Base-by-base conservation (phyloP, 2,888 invertebrate genomes). In the Hirtodrosophila cameraria region DNA sequence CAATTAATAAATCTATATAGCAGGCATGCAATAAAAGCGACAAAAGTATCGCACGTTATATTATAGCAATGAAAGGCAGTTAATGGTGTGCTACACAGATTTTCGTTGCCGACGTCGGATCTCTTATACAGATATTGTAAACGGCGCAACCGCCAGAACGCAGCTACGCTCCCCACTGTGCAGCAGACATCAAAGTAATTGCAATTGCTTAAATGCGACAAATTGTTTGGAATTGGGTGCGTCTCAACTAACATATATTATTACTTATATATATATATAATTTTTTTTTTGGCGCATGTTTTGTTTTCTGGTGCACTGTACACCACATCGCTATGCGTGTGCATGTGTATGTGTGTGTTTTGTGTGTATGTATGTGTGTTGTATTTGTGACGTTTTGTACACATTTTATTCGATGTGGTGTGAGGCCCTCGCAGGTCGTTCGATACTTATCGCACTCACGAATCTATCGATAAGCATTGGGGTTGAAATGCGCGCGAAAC, bases 241-340 rank as follows among this genome's bases (percentile, higher is more conserved):
- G 1, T 12, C 28, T 28, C 0, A 55, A 28, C 9, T 9, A 12
- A 36, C 16, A 25, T n/a, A n/a, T n/a, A n/a, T n/a, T n/a, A n/a
- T n/a, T n/a, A n/a, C n/a, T n/a, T 12, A 8, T 39, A 33, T 45
- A 38, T 12, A 23, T 31, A 48, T 43, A 48, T 49, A 28, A 36
- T 50, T 58, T 64, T 61, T 66, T 63, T 75, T 60, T 59, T 48
- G 78, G 84, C 82, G 82, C 82, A 82, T 85, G 85, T 83, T 82
- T 84, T 83, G 85, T 83, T 82, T 83, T 81, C 79, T 85, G 75
- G 82, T 83, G 77, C 82, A 83, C 82, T 83, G 85, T 83, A 83
- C 80, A 80, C 80, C 77, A 78, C 66, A 75, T 69, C 50, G 65
- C 49, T 74, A 53, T 77, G 53, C 41, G 45, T 68, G 71, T 63